Evolutionary conservation across 2,113 vertebrate genomes (phyloP).

Genomic region (Clarias gariepinus): DNA sequence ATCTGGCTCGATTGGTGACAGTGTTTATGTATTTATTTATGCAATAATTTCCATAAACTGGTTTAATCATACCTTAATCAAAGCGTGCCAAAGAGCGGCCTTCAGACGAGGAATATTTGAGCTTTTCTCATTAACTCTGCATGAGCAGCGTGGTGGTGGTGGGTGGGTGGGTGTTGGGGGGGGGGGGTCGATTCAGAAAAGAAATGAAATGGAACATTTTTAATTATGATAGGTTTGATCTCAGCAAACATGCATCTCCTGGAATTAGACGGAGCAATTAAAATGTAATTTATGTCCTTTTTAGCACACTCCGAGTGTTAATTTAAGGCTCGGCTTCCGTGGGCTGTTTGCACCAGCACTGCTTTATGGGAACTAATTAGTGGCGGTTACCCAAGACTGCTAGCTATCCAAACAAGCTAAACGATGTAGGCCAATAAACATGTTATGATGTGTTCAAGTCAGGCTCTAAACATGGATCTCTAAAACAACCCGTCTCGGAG

Average conservation of each 20-base stretch:
- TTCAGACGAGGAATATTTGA: conserved; percentile 42
- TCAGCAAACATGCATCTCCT: conserved; percentile 55
- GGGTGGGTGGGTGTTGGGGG: not conserved
- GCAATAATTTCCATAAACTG: conserved; percentile 43
- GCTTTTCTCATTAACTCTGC: conserved; percentile 45
- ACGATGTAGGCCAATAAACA: conserved; percentile 45
- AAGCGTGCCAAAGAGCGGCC: conserved; percentile 29
- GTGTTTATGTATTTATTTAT: conserved; percentile 3
- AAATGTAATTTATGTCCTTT: conserved; percentile 57
- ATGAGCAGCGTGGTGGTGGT: not conserved
- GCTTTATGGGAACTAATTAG: conserved; percentile 59
- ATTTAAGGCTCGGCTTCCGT: conserved; percentile 52
- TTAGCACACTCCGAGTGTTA: conserved; percentile 49
- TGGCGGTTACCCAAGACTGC: conserved; percentile 59
- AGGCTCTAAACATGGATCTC: conserved; percentile 52
- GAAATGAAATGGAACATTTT: conserved; percentile 57
- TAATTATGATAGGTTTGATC: conserved; percentile 57
- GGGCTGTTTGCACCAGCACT: conserved; percentile 56
- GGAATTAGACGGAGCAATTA: conserved; percentile 55
- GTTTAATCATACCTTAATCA: conserved; percentile 52
- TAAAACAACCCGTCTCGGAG: conserved; percentile 41
- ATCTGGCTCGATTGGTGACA: not conserved
- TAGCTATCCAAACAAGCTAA: conserved; percentile 54
- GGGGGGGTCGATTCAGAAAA: not conserved
- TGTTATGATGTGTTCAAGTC: conserved; percentile 53